Evolutionary conservation across 2,113 vertebrate genomes (phyloP).

Genomic region (Asarcornis scutulata): DNA sequence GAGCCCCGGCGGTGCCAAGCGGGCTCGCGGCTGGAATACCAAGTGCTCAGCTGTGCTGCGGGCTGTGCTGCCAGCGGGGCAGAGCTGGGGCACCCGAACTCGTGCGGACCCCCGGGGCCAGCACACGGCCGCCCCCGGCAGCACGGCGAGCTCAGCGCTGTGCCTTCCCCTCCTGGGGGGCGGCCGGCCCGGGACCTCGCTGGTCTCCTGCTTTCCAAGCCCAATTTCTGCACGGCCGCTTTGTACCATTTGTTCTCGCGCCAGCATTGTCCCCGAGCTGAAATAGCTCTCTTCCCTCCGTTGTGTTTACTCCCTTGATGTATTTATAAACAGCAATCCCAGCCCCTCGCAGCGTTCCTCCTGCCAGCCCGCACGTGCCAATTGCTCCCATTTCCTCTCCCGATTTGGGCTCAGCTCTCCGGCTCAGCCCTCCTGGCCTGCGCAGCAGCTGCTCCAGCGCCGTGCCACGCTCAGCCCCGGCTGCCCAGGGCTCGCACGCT

Average conservation of each 20-base stretch:
- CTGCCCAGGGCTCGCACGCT: background rate
- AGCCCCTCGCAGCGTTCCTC: slow-evolving; percentile 30
- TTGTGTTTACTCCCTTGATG: slow-evolving; percentile 66
- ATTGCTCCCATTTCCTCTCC: slow-evolving; percentile 9
- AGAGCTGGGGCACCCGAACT: background rate
- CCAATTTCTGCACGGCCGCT: slow-evolving; percentile 59
- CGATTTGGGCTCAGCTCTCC: background rate
- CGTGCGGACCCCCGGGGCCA: rapidly evolving
- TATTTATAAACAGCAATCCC: slow-evolving; percentile 69
- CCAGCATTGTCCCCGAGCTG: slow-evolving; percentile 66
- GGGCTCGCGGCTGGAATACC: slow-evolving; percentile 23
- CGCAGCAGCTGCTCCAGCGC: background rate
- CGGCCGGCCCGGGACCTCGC: background rate
- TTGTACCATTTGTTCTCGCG: slow-evolving; percentile 55
- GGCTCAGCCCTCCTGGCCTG: background rate
- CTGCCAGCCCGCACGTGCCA: slow-evolving; percentile 51
- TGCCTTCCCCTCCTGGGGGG: background rate
- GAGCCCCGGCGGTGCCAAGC: background rate
- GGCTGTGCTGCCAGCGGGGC: background rate
- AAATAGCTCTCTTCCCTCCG: slow-evolving; percentile 63
- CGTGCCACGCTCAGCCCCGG: background rate
- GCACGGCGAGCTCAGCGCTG: background rate
- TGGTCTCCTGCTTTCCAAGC: slow-evolving; percentile 13
- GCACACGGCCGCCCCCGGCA: background rate
- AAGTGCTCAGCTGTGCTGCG: slow-evolving; percentile 36